Evolutionary conservation across 2,888 invertebrate genomes (phyloP).

Genomic region (Zootermopsis nevadensis): DNA sequence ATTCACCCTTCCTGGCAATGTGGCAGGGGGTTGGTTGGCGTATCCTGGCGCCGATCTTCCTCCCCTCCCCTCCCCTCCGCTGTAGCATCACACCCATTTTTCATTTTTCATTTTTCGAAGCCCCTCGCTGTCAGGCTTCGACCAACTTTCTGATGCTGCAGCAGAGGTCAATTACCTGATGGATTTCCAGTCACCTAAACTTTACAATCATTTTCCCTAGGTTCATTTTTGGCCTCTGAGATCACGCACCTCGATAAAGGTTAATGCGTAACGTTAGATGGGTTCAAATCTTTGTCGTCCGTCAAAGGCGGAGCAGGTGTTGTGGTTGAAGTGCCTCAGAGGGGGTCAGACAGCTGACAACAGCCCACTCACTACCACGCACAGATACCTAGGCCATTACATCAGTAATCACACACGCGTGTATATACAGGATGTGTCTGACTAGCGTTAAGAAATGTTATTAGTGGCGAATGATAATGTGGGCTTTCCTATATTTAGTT

Average conservation of each 20-base stretch:
- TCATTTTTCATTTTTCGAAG: conserved; percentile 45
- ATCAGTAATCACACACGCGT: no score
- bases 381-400: no score
- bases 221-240: neutral
- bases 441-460: no score
- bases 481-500: no score
- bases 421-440: no score
- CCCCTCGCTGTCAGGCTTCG: conserved; percentile 43
- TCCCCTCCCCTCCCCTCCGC: conserved; percentile 25
- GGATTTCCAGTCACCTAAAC: conserved; percentile 60
- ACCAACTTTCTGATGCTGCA: conserved; percentile 6
- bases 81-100: conserved; percentile 43
- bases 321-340: neutral
- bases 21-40: neutral
- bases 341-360: no score
- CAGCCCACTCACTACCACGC: no score
- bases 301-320: neutral
- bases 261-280: neutral
- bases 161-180: conserved; percentile 58
- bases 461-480: no score
- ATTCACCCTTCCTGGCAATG: neutral
- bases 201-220: conserved; percentile 2
- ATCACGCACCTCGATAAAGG: conserved; percentile 34
- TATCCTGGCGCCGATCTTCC: conserved; percentile 43
- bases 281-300: neutral